Conservation (phyloP, 1,140 invertebrate species). For the Macrobrachium rosenbergii region DNA sequence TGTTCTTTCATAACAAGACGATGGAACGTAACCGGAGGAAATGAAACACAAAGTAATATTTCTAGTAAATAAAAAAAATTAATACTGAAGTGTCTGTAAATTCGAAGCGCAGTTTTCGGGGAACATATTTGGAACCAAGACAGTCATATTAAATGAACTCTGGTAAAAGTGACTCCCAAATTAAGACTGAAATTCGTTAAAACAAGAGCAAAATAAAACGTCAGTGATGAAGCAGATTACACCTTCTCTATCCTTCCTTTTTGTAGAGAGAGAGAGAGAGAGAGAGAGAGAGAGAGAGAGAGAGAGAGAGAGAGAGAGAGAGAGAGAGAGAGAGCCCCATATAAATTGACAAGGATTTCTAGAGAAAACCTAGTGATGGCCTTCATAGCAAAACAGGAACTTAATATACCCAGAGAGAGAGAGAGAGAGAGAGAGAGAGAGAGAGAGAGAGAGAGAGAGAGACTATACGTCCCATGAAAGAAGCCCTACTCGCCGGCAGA, state of each 20-base stretch:
- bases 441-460: slow-evolving; percentile 30
- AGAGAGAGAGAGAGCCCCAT: slow-evolving; percentile 12
- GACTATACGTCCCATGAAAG: neutral
- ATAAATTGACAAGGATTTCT: neutral
- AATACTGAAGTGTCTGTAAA: no score
- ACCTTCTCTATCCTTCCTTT: no score
- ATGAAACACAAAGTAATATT: no score
- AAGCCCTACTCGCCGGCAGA: neutral
- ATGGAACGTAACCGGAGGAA: no score
- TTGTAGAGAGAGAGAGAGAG: no score
- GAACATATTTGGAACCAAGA: neutral
- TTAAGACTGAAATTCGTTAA: no score
- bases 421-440: slow-evolving; percentile 3
- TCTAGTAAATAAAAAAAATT: no score
- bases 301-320: neutral
- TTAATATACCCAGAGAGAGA: neutral
- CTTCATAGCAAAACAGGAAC: neutral
- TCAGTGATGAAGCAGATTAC: no score
- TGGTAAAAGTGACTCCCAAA: no score
- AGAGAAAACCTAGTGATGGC: neutral
- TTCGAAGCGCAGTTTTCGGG: no score
- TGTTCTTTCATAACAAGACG: no score
- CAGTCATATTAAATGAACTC: neutral
- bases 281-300: slow-evolving; percentile 25
- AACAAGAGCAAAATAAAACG: no score